Percentiles rank a stretch among this genome's conserved stretches.
Conservation (phyloP, 2,113 vertebrate genomes). For the Misgurnus anguillicaudatus region DNA sequence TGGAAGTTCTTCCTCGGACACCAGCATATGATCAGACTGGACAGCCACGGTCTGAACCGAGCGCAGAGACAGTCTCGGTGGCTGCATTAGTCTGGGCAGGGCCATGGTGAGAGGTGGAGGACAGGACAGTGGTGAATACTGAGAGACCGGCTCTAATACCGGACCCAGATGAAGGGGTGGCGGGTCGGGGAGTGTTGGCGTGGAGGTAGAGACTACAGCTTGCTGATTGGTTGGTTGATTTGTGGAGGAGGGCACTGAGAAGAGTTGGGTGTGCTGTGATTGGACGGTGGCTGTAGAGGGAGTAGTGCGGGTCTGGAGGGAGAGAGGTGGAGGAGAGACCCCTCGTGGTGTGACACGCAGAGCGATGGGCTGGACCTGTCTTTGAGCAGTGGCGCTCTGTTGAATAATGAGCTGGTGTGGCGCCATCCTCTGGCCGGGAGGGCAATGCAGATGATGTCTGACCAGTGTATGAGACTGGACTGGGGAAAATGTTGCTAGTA, state of each 20-base stretch:
- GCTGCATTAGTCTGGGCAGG: slow-evolving; percentile 77
- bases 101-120: slow-evolving; percentile 64
- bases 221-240: slow-evolving; percentile 69
- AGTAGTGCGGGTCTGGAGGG: slow-evolving; percentile 75
- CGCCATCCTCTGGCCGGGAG: slow-evolving; percentile 77
- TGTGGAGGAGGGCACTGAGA: slow-evolving; percentile 67
- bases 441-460: slow-evolving; percentile 81
- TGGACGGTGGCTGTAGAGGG: slow-evolving; percentile 65
- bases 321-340: slow-evolving; percentile 73
- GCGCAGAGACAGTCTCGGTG: slow-evolving; percentile 80
- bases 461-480: slow-evolving; percentile 83
- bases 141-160: slow-evolving; percentile 75
- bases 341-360: slow-evolving; percentile 80
- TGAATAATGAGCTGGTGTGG: slow-evolving; percentile 89
- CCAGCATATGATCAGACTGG: slow-evolving; percentile 84
- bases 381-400: slow-evolving; percentile 70
- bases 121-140: slow-evolving; percentile 55
- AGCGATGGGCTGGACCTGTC: slow-evolving; percentile 85
- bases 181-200: slow-evolving; percentile 75
- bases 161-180: slow-evolving; percentile 79
- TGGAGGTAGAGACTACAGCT: slow-evolving; percentile 78
- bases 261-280: slow-evolving; percentile 75
- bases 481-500: slow-evolving; percentile 80
- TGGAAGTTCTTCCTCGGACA: slow-evolving; percentile 85
- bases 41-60: slow-evolving; percentile 84